Evolutionary conservation across 2,888 invertebrate genomes (phyloP).

Genomic region (Pelosia muscerda): DNA sequence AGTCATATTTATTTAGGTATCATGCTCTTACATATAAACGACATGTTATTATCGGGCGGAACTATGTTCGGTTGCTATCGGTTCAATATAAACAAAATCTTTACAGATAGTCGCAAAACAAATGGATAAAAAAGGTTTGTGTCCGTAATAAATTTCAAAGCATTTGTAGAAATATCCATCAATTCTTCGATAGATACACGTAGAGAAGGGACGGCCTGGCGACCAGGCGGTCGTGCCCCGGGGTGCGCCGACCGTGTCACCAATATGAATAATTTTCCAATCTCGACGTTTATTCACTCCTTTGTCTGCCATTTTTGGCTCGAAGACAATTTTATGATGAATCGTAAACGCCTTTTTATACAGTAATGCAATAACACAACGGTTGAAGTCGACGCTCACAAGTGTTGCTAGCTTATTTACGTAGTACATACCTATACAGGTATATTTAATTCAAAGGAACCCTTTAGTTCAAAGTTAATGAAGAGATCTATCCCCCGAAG

Average conservation of each 20-base stretch:
- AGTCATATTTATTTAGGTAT: constrained; percentile 39
- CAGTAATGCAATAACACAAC: constrained; percentile 38
- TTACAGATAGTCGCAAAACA: constrained; percentile 51
- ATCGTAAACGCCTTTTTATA: constrained; percentile 66
- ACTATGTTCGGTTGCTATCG: constrained; percentile 28
- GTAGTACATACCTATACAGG: not conserved
- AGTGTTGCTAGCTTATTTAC: not conserved
- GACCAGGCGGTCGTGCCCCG: constrained; percentile 45
- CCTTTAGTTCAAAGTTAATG: not conserved
- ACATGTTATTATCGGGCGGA: constrained; percentile 15
- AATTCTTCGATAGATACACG: constrained; percentile 43
- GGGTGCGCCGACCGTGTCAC: constrained; percentile 58
- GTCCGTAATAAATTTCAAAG: constrained; percentile 61
- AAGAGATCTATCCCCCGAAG: not conserved
- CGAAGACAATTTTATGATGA: constrained; percentile 68
- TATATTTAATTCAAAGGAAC: too few species aligned
- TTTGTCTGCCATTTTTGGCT: constrained; percentile 68
- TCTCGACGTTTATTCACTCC: constrained; percentile 72
- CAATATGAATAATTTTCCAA: constrained; percentile 81
- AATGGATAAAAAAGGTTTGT: constrained; percentile 55
- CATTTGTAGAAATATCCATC: constrained; percentile 59
- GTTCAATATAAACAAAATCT: constrained; percentile 37
- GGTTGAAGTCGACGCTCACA: constrained; percentile 5
- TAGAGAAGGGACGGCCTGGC: constrained; percentile 21
- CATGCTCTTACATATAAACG: constrained; percentile 26